These are phyloP conservation scores for Chanos chanos DNA, from an alignment of 2,797 vertebrate genomes.

Conservation along the genomic window DNA sequence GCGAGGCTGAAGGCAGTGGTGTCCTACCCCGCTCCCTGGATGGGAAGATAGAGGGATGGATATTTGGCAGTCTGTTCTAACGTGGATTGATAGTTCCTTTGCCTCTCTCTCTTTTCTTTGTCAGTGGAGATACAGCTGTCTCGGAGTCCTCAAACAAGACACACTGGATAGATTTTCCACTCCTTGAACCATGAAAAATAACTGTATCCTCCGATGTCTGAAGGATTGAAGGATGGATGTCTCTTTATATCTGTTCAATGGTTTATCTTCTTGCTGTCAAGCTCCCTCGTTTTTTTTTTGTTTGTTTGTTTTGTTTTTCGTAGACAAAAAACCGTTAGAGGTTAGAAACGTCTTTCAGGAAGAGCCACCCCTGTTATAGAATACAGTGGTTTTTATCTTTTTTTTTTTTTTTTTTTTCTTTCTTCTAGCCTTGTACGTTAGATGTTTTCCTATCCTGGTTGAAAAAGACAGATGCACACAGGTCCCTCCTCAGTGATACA, in stretches of 20 bases:
- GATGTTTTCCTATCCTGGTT: too few species aligned
- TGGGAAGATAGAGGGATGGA: constrained; percentile 1
- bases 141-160: constrained; percentile 6
- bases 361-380: too few species aligned
- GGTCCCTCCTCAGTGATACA: too few species aligned
- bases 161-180: neutral
- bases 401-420: too few species aligned
- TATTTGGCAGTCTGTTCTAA: neutral
- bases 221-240: neutral
- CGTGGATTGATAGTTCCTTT: constrained; percentile 1
- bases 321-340: too few species aligned
- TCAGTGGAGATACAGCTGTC: neutral
- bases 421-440: too few species aligned
- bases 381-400: too few species aligned
- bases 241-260: too few species aligned
- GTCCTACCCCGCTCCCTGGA: neutral
- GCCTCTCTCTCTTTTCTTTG: neutral
- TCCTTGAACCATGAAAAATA: neutral
- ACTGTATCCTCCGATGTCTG: neutral
- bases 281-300: neutral
- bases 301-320: too few species aligned
- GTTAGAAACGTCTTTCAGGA: too few species aligned
- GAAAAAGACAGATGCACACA: too few species aligned
- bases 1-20: neutral
- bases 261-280: constrained; percentile 1